Evolutionary conservation across 2,888 invertebrate genomes (phyloP).

Genomic region (Chymomyza fuscimana): DNA sequence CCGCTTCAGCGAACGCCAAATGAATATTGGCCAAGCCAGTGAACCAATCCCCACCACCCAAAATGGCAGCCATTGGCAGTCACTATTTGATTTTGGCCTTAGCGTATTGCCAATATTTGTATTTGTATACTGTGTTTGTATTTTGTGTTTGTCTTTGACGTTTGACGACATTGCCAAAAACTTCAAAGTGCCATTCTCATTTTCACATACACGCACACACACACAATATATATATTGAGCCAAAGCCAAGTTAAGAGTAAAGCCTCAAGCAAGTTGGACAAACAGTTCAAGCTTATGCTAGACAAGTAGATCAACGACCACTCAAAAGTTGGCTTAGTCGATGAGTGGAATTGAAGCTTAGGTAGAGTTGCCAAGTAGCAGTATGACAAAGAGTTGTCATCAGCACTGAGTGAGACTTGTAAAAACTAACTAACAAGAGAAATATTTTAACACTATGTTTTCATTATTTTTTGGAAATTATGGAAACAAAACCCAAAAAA

Average conservation of each 20-base stretch:
- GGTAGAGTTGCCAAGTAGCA: no score
- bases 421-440: no score
- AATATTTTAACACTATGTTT: no score
- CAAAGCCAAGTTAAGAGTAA: background rate
- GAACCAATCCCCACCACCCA: background rate
- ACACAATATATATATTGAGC: background rate
- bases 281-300: background rate
- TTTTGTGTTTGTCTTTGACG: constrained; percentile 33
- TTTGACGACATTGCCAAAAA: constrained; percentile 44
- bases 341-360: background rate
- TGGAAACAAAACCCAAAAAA: no score
- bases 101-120: constrained; percentile 71
- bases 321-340: background rate
- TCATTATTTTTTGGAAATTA: no score
- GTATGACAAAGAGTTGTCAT: background rate
- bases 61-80: constrained; percentile 18
- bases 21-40: constrained; percentile 57
- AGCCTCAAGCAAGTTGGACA: background rate
- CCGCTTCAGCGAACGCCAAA: constrained; percentile 66
- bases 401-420: background rate
- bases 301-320: background rate
- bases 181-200: constrained; percentile 57
- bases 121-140: constrained; percentile 45
- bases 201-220: constrained; percentile 35
- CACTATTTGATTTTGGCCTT: constrained; percentile 68